Conservation (phyloP, 2,113 vertebrate genomes). For the Choloepus hoffmanni region DNA sequence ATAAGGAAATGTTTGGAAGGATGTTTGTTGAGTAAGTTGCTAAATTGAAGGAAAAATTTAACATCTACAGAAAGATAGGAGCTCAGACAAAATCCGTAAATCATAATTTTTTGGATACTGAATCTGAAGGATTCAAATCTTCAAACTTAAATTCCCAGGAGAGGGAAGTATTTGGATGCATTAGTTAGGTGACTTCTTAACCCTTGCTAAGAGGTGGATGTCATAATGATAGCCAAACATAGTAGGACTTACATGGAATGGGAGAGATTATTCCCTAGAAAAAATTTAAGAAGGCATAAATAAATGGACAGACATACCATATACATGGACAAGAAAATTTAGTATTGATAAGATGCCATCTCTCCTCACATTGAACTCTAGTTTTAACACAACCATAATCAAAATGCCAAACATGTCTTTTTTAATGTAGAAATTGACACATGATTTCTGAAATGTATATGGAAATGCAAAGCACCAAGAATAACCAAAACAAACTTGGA, state of each 20-base stretch:
- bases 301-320: background rate
- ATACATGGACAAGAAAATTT: background rate
- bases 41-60: background rate
- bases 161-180: background rate
- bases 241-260: background rate
- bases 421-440: background rate
- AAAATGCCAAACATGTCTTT: background rate
- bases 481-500: background rate
- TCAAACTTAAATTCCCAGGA: background rate
- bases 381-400: background rate
- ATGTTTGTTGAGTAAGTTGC: background rate
- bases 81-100: background rate
- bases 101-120: background rate
- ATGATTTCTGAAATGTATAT: background rate
- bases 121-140: background rate
- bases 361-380: background rate
- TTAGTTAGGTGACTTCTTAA: background rate
- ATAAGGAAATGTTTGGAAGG: conserved; percentile 22
- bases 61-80: background rate
- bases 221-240: background rate
- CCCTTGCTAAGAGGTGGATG: background rate
- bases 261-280: background rate
- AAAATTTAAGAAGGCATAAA: background rate
- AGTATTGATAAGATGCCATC: background rate
- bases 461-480: background rate